These are phyloP conservation scores for Apostichopus californicus DNA, from an alignment of 35 echinoderm and acorn worm species.

Conservation along the genomic window DNA sequence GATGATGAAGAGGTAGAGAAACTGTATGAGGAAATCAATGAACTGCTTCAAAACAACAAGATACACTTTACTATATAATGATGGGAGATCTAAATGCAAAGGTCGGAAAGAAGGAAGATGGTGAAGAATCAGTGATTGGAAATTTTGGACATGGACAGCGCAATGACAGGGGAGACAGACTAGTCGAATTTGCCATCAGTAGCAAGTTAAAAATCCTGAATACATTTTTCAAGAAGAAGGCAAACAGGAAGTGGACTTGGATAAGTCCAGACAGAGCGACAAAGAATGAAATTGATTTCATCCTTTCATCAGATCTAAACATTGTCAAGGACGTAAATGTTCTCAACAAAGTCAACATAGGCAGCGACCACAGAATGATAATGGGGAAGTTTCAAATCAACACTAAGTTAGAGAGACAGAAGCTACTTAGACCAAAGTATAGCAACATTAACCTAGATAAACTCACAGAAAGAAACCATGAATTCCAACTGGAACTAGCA, in stretches of 20 bases:
- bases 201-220: slow-evolving; percentile 58
- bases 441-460: slow-evolving; percentile 10
- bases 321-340: too few relatives aligned
- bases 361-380: background rate
- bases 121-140: slow-evolving; percentile 17
- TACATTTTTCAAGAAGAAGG: slow-evolving; percentile 57
- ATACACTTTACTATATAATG: background rate
- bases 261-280: too few relatives aligned
- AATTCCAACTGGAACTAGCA: slow-evolving; percentile 29
- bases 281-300: too few relatives aligned
- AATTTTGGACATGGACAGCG: slow-evolving; percentile 21
- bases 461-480: background rate
- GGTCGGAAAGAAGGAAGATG: background rate
- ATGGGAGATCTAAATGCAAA: slow-evolving; percentile 51
- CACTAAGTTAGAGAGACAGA: background rate
- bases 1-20: slow-evolving; percentile 45
- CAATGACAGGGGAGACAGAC: slow-evolving; percentile 53
- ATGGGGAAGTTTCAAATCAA: slow-evolving; percentile 16
- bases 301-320: too few relatives aligned
- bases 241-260: background rate
- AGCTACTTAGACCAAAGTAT: slow-evolving; percentile 41
- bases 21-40: slow-evolving; percentile 15
- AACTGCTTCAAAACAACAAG: background rate
- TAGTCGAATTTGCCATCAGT: slow-evolving; percentile 32
- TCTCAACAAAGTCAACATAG: too few relatives aligned